A percentile compares a stretch with the other conserved stretches of the same genome.
phyloP scores from a whole-genome alignment of 2,888 invertebrate species.

The Julus scanicus region DNA sequence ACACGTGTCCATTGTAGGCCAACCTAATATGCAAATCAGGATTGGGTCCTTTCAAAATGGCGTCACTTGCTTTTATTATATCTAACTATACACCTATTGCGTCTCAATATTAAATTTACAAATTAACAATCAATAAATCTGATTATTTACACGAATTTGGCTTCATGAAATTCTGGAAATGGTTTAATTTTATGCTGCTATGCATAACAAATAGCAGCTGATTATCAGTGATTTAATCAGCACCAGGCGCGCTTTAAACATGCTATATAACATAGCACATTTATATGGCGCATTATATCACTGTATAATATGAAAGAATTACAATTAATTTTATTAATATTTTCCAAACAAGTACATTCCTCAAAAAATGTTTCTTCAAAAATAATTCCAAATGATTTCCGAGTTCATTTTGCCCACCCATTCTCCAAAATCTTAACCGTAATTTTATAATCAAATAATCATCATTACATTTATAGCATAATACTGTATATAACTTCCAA shows the following conservation, averaged over 20 bases:
- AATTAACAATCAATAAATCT: conserved; percentile 36
- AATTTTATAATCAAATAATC: too few relatives aligned
- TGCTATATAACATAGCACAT: too few relatives aligned
- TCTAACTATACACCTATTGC: neutral
- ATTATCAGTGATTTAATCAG: neutral
- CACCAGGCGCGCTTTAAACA: neutral
- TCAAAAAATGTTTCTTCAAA: too few relatives aligned
- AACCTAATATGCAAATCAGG: neutral
- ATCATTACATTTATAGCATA: too few relatives aligned
- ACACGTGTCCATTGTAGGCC: neutral
- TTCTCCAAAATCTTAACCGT: too few relatives aligned
- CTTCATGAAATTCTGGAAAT: neutral
- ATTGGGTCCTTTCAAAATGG: neutral
- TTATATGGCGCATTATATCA: too few relatives aligned
- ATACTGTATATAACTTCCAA: too few relatives aligned
- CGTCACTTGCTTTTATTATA: neutral
- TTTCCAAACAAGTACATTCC: too few relatives aligned
- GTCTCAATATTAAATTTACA: neutral
- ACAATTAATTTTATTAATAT: too few relatives aligned
- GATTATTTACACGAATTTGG: neutral
- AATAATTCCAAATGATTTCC: too few relatives aligned
- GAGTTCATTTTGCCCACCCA: too few relatives aligned
- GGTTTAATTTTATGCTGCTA: neutral
- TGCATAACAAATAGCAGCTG: neutral
- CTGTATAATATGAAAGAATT: too few relatives aligned